Evolutionary conservation across 2,888 invertebrate genomes (phyloP), one percentile per base, ranked within the genome.

Genomic region (Gari tellinella): DNA sequence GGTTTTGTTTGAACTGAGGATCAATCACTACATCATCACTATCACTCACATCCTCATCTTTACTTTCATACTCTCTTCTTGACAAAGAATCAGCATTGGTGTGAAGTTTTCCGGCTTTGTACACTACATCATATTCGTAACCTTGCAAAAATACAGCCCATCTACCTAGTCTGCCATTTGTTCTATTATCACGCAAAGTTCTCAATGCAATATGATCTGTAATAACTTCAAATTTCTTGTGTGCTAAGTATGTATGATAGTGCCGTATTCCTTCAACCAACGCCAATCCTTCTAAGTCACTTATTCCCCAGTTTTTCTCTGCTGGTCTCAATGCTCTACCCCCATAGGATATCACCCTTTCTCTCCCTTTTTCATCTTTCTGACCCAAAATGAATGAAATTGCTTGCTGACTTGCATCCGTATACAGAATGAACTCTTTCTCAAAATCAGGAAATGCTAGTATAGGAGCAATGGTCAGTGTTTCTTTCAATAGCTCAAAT

Each of bases 231-330:
- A 79, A 76, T 25, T 61, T 61, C 2, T 31, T 56, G 26, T 73
- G 41, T 38, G 78, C 62, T 17, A 79, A 48, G 57, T 76, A 81
- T 2, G 62, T 57, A 26, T 68, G 67, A 37, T 49, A 72, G 17
- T 74, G 45, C 12, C 67, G 45, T 19, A 78, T 76, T 1, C 74
- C 74, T 61, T 78, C 82, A n/a, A 80, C 68, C 25, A 82, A 31
- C 19, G 80, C 82, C 45, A 82, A 51, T 26, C 75, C 65, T 69
- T 82, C 82, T n/a, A 62, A n/a, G 37, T 82, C 80, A 41, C 62
- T 63, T 8, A 75, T 80, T 2, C 72, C 64, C 76, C 72, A 80
- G 19, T 69, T 73, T 51, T 48, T 62, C 61, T 81, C 81, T 17
- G n/a, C n/a, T n/a, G n/a, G n/a, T n/a, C n/a, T n/a, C n/a, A n/a